These are phyloP conservation scores for Brachionus rotundiformis DNA, from an alignment of 1,140 invertebrate species.

Conservation along the genomic window DNA sequence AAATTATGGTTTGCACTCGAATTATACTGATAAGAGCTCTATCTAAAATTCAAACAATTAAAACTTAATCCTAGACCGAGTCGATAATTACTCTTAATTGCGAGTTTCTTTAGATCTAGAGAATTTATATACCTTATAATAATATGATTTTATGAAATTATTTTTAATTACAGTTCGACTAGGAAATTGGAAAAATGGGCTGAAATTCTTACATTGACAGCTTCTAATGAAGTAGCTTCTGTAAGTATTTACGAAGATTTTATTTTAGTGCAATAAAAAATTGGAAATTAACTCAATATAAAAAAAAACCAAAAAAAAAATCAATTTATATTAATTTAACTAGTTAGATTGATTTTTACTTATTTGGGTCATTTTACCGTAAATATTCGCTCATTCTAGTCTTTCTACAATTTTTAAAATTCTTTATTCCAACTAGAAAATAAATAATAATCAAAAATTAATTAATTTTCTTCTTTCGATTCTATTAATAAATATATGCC, in stretches of 20 bases:
- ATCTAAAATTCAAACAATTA: constrained; percentile 4
- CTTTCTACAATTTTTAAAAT: not conserved
- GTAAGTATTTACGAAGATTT: not conserved
- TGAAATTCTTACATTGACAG: not conserved
- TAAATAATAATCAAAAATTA: constrained; percentile 4
- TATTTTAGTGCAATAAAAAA: not conserved
- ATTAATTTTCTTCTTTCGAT: not conserved
- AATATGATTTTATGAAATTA: not conserved
- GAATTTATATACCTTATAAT: not conserved
- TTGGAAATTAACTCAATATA: not conserved
- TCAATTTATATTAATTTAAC: constrained; percentile 7
- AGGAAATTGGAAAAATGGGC: not conserved
- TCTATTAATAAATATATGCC: not conserved
- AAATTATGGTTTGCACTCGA: not conserved
- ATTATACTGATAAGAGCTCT: not conserved
- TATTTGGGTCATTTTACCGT: not conserved
- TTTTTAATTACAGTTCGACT: not conserved
- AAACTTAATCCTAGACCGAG: not conserved
- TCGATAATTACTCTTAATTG: not conserved
- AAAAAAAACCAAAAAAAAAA: not conserved
- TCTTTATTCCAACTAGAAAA: not conserved
- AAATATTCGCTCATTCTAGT: not conserved
- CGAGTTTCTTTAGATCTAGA: not conserved
- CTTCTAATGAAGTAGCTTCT: not conserved
- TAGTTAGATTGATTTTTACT: not conserved